phyloP scores from a whole-genome alignment of 2,888 invertebrate genomes.

The Palloptera scutellata region DNA sequence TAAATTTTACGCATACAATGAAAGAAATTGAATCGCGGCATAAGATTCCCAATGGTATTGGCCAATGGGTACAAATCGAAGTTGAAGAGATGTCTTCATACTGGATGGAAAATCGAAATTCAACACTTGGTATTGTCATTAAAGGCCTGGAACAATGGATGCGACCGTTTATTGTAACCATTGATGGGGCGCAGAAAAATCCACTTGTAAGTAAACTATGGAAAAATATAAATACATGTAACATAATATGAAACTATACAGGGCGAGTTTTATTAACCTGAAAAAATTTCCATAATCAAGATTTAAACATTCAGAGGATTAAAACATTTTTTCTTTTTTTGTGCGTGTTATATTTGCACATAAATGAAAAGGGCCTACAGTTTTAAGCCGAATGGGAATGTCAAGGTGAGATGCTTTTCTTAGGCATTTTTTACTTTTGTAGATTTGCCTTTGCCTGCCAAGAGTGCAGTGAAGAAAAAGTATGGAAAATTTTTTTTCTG shows the following conservation, averaged over 20 bases:
- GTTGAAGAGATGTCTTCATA: constrained; percentile 77
- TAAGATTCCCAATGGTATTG: constrained; percentile 56
- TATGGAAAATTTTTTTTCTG: no score
- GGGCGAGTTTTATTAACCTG: not conserved
- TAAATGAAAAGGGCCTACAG: no score
- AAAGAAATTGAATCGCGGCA: constrained; percentile 56
- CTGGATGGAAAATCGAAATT: constrained; percentile 78
- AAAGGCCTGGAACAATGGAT: constrained; percentile 73
- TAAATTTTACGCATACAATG: constrained; percentile 52
- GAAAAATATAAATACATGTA: no score
- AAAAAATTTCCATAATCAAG: not conserved
- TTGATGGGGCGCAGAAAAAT: constrained; percentile 65
- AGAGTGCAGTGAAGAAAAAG: no score
- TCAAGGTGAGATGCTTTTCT: no score
- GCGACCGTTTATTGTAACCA: constrained; percentile 74
- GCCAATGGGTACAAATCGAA: constrained; percentile 76
- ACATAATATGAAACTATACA: no score
- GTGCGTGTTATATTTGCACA: no score
- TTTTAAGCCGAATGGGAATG: no score
- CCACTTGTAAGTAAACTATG: constrained; percentile 61
- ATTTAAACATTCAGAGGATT: not conserved
- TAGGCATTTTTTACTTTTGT: no score
- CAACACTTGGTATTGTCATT: constrained; percentile 80
- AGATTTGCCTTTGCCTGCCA: no score
- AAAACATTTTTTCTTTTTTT: no score